Evolutionary conservation across 2,797 vertebrate genomes (phyloP).

Genomic region (Lepidocolaptes lacrymiger): DNA sequence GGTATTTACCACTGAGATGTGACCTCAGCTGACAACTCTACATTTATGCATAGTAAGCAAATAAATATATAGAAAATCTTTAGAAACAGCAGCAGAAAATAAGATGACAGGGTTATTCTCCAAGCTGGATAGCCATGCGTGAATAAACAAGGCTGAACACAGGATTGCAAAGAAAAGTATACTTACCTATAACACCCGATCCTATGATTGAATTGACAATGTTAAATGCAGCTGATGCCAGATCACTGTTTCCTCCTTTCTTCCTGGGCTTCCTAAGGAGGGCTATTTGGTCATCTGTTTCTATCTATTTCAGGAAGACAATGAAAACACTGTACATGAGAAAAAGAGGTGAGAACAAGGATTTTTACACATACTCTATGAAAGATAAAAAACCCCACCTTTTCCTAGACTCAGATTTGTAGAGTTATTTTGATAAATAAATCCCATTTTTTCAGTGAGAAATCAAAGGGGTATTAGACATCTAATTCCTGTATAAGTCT

Average conservation of each 20-base stretch:
- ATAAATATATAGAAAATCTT: background rate
- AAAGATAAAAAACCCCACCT: background rate
- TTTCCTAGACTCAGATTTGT: background rate
- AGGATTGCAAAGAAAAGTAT: background rate
- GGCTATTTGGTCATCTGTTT: conserved; percentile 74
- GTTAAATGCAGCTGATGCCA: conserved; percentile 88
- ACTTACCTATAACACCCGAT: conserved; percentile 91
- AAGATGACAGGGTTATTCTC: background rate
- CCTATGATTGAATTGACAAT: conserved; percentile 95
- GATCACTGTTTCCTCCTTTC: conserved; percentile 70
- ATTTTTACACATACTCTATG: background rate
- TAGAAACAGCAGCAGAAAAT: background rate
- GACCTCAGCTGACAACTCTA: background rate
- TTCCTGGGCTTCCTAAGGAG: conserved; percentile 72
- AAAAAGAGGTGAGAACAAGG: background rate
- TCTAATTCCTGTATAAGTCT: background rate
- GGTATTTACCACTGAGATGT: background rate
- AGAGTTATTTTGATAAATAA: background rate
- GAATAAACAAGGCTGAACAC: background rate
- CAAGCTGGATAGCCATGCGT: background rate
- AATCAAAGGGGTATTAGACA: conserved; percentile 6
- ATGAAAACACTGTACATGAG: background rate
- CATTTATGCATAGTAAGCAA: background rate
- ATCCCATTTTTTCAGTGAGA: background rate
- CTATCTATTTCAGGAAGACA: conserved; percentile 68